phyloP scores from a whole-genome alignment of 2,888 invertebrate species.

The Heliconius hortense region DNA sequence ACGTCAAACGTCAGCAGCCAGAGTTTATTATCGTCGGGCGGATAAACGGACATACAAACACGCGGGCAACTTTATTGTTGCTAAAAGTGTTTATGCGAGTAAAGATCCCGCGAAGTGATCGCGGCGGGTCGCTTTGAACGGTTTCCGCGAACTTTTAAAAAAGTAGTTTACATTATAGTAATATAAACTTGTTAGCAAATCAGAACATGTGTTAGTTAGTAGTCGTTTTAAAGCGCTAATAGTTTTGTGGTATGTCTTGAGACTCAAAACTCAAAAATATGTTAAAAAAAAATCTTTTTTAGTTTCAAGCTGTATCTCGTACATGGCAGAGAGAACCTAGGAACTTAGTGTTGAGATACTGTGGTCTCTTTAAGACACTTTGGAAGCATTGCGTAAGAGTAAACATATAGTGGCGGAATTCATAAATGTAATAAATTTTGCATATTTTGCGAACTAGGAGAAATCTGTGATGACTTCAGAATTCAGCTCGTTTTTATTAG shows the following conservation, averaged over 20 bases:
- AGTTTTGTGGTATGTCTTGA: not conserved
- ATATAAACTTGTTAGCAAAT: constrained; percentile 20
- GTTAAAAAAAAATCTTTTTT: no score
- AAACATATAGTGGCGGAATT: no score
- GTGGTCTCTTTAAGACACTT: no score
- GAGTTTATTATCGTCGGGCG: constrained; percentile 42
- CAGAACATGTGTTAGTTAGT: constrained; percentile 1
- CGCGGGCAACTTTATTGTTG: constrained; percentile 37
- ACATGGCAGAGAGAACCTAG: no score
- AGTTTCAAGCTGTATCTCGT: no score
- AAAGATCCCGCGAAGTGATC: constrained; percentile 38
- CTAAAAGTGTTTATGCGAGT: constrained; percentile 39
- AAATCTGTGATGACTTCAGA: no score
- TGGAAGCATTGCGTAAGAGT: no score
- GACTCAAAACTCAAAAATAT: not conserved
- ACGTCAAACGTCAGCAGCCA: constrained; percentile 35
- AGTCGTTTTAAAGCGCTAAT: not conserved
- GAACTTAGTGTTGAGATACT: no score
- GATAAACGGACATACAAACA: constrained; percentile 31
- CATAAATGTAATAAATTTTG: no score
- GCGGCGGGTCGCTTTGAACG: constrained; percentile 34
- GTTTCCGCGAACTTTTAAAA: constrained; percentile 33
- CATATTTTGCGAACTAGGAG: no score
- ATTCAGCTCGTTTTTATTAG: no score
- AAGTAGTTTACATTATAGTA: constrained; percentile 13